phyloP scores from a whole-genome alignment of 2,113 vertebrate species.

The Turdus rufiventris region DNA sequence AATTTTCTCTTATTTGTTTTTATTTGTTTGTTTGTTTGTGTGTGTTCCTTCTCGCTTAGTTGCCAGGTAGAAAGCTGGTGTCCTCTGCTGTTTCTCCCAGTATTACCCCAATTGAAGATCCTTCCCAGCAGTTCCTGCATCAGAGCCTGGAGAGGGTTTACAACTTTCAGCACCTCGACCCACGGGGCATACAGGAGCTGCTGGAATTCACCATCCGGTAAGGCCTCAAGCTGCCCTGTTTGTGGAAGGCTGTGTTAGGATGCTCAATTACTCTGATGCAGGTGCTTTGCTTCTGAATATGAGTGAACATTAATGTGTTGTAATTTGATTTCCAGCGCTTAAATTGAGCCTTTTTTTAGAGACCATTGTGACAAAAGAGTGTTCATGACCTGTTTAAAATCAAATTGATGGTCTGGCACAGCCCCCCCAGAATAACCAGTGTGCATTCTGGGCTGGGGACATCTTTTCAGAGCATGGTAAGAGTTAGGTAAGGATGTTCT shows the following conservation, averaged over 20 bases:
- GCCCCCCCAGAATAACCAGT: neutral
- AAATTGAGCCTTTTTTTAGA: neutral
- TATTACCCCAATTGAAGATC: conserved; percentile 79
- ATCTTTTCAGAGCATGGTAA: neutral
- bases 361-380: neutral
- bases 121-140: conserved; percentile 91
- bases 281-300: neutral
- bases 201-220: conserved; percentile 93
- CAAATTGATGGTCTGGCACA: neutral
- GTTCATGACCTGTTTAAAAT: neutral
- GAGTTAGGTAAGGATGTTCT: neutral
- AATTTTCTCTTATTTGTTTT: neutral
- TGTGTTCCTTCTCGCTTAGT: conserved; percentile 59
- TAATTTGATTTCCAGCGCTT: neutral
- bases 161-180: conserved; percentile 88
- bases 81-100: conserved; percentile 74
- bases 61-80: conserved; percentile 86
- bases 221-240: neutral
- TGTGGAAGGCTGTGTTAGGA: fast-evolving
- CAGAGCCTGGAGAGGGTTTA: conserved; percentile 89
- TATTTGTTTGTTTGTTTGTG: fast-evolving
- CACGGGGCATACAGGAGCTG: conserved; percentile 87
- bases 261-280: neutral
- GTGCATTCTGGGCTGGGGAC: fast-evolving
- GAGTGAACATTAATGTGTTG: neutral